Base-by-base conservation (phyloP, 2,888 invertebrate species). In the Harpalus rubripes region DNA sequence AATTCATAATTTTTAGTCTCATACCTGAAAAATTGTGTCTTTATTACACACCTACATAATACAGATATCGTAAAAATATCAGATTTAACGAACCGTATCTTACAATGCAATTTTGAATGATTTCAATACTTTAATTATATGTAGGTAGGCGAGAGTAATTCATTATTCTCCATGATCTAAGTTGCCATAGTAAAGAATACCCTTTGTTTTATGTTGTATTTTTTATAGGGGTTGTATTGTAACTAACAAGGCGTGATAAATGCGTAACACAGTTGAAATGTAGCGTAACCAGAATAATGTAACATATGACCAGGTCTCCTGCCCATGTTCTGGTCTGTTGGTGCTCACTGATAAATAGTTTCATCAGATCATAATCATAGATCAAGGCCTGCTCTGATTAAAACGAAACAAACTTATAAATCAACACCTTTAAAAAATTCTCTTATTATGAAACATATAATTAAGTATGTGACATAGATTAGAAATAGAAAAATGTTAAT, bases 381-480 rank as follows among this genome's bases (percentile, higher is more conserved):
- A 84, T 84, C 84, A 84, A 84, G 84, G 84, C 78, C 65, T 63
- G 41, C 16, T 32, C 18, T 84, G 84, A 84, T 84, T 84, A 84
- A 84, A 78, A 63, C 78, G n/a, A 56, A 58, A 22, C 72, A 18
- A 44, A 15, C 68, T 74, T 44, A 74, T 74, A 74, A 74, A 74
- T 74, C 72, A 74, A 44, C 18, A 15, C 44, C 1, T 68, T 3
- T 68, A 68, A 12, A 41, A 74, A 74, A 74, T 52, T 74, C 10
- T 15, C 16, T 41, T 39, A 68, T 68, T 68, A 39, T 68, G 68
- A 68, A 68, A 68, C 7, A 39, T 26, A 68, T 68, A 32, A 68
- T 68, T 68, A 68, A 68, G 15, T 68, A n/a, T 32, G n/a, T 39
- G 68, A 68, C 68, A 68, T 52, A 52, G 22, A 61, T 18, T 8